Percentiles rank a stretch among this genome's conserved stretches.
Evolutionary conservation across 2,113 vertebrate genomes (phyloP).

Genomic region (Macrotus californicus): DNA sequence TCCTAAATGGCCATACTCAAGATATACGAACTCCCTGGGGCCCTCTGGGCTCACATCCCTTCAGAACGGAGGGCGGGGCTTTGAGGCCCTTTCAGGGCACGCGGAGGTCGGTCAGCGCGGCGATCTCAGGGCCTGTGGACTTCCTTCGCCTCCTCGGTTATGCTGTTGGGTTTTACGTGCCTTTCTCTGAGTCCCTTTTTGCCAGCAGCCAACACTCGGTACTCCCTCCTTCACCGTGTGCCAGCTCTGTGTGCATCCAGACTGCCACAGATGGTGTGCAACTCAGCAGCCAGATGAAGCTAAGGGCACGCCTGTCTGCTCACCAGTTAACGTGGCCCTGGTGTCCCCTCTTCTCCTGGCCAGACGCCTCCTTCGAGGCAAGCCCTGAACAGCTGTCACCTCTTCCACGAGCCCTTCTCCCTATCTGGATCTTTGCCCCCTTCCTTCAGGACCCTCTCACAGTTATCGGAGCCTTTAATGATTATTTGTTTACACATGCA

Average conservation of each 20-base stretch:
- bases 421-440: too few relatives aligned
- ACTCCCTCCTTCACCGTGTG: background rate
- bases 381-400: background rate
- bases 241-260: background rate
- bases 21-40: background rate
- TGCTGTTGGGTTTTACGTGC: background rate
- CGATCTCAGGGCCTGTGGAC: accelerated
- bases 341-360: background rate
- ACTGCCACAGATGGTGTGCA: background rate
- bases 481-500: too few relatives aligned
- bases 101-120: accelerated
- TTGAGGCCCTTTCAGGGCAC: background rate
- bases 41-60: background rate
- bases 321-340: background rate
- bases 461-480: background rate
- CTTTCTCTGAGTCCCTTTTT: background rate
- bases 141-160: background rate
- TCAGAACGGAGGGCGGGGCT: background rate
- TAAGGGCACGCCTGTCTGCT: background rate
- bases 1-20: background rate
- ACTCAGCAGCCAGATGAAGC: background rate
- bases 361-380: background rate
- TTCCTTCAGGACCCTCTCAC: too few relatives aligned
- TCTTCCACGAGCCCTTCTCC: background rate
- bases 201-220: background rate